Conservation (phyloP, 2,888 invertebrate genomes). For the Hirtodrosophila cameraria region DNA sequence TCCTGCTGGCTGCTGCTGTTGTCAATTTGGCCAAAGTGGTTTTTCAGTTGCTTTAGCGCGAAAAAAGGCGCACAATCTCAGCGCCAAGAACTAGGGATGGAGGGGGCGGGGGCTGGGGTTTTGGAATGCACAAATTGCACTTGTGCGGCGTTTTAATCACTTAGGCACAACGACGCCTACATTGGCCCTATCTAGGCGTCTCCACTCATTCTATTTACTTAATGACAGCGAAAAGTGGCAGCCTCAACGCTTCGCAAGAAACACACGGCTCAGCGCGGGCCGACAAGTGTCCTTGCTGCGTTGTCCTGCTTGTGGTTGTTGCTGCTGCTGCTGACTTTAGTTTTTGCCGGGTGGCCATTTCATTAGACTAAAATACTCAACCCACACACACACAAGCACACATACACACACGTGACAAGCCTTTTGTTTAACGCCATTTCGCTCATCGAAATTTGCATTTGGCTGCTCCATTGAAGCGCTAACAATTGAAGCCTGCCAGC, state of each 20-base stretch:
- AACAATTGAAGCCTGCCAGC: conserved; percentile 67
- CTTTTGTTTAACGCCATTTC: conserved; percentile 66
- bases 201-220: conserved; percentile 72
- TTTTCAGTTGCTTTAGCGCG: conserved; percentile 83
- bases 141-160: conserved; percentile 81
- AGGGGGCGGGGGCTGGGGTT: neutral
- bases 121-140: conserved; percentile 63
- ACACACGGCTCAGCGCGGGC: conserved; percentile 58
- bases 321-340: conserved; percentile 20
- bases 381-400: conserved; percentile 33
- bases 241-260: conserved; percentile 50
- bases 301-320: conserved; percentile 18
- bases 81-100: conserved; percentile 1
- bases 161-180: conserved; percentile 69
- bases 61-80: conserved; percentile 70
- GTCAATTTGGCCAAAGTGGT: conserved; percentile 84
- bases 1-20: conserved; percentile 62
- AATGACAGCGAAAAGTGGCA: conserved; percentile 80
- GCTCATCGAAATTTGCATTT: conserved; percentile 71
- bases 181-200: conserved; percentile 71
- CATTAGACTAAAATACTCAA: conserved; percentile 71
- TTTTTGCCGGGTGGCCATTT: conserved; percentile 37
- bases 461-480: conserved; percentile 66
- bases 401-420: conserved; percentile 4
- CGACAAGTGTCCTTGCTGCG: conserved; percentile 52